Evolutionary conservation across 2,113 vertebrate species (phyloP), one percentile per base, ranked within the genome.

Genomic region (Protomyctophum bolini): DNA sequence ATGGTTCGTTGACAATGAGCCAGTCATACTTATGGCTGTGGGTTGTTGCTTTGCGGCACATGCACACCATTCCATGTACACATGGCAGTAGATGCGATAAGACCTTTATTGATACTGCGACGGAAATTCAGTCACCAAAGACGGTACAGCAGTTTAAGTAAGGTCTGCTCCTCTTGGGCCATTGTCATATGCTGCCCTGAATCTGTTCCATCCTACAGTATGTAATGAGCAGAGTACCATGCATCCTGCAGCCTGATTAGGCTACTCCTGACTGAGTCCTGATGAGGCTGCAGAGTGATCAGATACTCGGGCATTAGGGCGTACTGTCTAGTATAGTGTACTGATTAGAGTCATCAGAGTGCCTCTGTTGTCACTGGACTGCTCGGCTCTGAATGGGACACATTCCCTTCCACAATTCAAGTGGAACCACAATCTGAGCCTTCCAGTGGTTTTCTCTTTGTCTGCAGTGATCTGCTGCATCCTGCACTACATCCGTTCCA

Each of bases 371-470:
- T 75, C 67, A 6, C 46, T 52, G 68, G 11, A 55, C 54, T 54
- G 55, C 58, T 75, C 67, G 68, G 66, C 77, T 76, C 84, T 76
- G 76, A 87, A 85, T 86, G 82, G 33, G 77, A 79, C 82, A 73
- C 58, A 51, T 78, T 69, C 60, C 51, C 28, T 66, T 72, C 6
- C 67, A 55, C 11, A 81, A 76, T 82, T 71, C 62, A 70, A 21
- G 64, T 68, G 50, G 66, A 75, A 65, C 59, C 66, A 62, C 58
- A 73, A 50, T 76, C 60, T 58, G 7, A 72, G 75, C 79, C 33
- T 86, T 87, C 75, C 75, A 85, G 70, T 77, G 66, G 52, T 68
- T 77, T 74, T 78, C 10, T 81, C 77, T 88, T 85, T 87, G 82
- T 90, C 78, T 73, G 10, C 4, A 79, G 14, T 72, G 83, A 86